These are phyloP conservation scores for Bombus consobrinus DNA, from an alignment of 1,140 invertebrate species.

Conservation along the genomic window DNA sequence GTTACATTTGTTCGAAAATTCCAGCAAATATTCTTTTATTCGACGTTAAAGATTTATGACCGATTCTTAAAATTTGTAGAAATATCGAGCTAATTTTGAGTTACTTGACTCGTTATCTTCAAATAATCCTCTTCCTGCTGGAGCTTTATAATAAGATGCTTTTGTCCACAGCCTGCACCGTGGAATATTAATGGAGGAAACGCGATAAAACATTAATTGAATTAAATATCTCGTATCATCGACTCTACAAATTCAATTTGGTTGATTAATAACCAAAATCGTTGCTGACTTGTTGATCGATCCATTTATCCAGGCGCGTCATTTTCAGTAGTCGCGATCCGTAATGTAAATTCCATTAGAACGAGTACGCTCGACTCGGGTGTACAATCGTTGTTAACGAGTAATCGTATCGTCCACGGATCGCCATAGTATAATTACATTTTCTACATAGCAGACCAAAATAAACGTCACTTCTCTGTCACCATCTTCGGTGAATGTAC, in stretches of 20 bases:
- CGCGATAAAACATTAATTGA: conserved; percentile 46
- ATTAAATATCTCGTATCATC: conserved; percentile 42
- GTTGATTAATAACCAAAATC: conserved; percentile 59
- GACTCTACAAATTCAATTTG: conserved; percentile 55
- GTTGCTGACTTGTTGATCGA: conserved; percentile 62
- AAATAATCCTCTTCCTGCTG: no score
- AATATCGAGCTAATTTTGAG: no score
- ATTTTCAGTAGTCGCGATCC: conserved; percentile 22
- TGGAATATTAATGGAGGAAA: neutral
- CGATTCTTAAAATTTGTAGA: no score
- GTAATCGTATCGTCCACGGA: conserved; percentile 21
- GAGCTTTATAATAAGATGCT: no score
- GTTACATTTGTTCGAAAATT: no score
- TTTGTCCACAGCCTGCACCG: no score
- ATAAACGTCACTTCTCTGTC: conserved; percentile 30
- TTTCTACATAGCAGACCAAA: conserved; percentile 49
- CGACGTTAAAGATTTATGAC: no score
- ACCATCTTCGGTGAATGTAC: conserved; percentile 9
- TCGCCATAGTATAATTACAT: conserved; percentile 57
- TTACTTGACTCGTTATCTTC: no score
- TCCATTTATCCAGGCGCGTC: conserved; percentile 45
- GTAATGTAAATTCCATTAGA: conserved; percentile 61
- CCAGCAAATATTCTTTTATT: no score
- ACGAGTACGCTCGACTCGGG: conserved; percentile 45
- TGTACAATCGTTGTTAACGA: conserved; percentile 50